phyloP scores from a whole-genome alignment of 2,797 vertebrate genomes.

The Parambassis ranga region DNA sequence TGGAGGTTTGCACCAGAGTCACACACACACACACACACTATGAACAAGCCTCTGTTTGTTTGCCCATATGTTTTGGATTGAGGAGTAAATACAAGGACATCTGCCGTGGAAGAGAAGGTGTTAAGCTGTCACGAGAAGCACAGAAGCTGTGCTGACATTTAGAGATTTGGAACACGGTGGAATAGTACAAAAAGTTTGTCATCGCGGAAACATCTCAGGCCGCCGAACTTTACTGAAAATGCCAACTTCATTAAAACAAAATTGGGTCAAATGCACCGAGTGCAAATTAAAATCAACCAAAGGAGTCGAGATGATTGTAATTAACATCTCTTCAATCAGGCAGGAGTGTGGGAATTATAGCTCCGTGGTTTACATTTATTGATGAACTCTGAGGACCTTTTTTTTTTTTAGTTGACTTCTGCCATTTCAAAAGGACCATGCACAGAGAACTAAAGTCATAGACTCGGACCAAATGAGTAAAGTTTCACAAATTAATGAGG shows the following conservation, averaged over 20 bases:
- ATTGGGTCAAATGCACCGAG: slow-evolving; percentile 61
- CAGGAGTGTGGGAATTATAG: slow-evolving; percentile 39
- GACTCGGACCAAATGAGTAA: neutral
- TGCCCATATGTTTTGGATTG: slow-evolving; percentile 49
- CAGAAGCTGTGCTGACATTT: slow-evolving; percentile 1
- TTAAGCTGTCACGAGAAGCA: slow-evolving; percentile 40
- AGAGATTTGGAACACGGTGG: neutral
- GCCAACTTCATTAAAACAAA: slow-evolving; percentile 55
- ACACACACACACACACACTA: slow-evolving; percentile 75
- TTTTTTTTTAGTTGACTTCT: slow-evolving; percentile 8
- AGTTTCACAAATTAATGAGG: neutral
- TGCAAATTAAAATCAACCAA: slow-evolving; percentile 64
- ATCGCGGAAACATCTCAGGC: slow-evolving; percentile 4
- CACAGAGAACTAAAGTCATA: neutral
- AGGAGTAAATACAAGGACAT: slow-evolving; percentile 35
- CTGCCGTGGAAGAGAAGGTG: slow-evolving; percentile 45
- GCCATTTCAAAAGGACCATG: neutral
- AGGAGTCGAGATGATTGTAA: slow-evolving; percentile 62
- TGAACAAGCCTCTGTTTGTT: slow-evolving; percentile 73
- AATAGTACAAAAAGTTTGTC: slow-evolving; percentile 14
- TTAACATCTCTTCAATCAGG: slow-evolving; percentile 69
- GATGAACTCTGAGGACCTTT: slow-evolving; percentile 26
- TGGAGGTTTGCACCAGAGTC: slow-evolving; percentile 59
- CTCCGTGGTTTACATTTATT: slow-evolving; percentile 33
- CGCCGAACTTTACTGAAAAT: slow-evolving; percentile 53